Evolutionary conservation across 2,113 vertebrate species (phyloP).

Genomic region (Periophthalmus modestus): DNA sequence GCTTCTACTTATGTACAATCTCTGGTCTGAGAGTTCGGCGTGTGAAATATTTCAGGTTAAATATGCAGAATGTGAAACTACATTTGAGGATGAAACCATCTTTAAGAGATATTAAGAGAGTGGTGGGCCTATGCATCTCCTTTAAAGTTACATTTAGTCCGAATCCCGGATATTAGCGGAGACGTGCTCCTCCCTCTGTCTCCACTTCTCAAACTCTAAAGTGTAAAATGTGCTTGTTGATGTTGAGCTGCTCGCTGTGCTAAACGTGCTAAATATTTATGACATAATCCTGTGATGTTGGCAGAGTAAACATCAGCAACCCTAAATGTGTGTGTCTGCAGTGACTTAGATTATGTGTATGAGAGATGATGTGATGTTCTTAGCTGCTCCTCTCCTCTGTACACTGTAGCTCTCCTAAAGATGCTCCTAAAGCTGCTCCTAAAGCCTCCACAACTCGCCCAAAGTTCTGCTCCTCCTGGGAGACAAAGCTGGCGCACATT

Average conservation of each 20-base stretch:
- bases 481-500: slow-evolving; percentile 8
- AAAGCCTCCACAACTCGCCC: neutral
- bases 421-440: neutral
- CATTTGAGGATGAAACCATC: no score
- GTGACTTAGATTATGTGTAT: neutral
- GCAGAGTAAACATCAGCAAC: neutral
- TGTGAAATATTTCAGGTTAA: no score
- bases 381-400: neutral
- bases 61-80: no score
- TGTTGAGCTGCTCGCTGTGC: neutral
- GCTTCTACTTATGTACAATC: no score
- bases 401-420: slow-evolving; percentile 2
- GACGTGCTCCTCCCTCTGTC: neutral
- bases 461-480: neutral
- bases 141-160: neutral
- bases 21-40: no score
- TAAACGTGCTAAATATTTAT: slow-evolving; percentile 1
- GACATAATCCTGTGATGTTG: neutral
- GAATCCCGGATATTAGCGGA: neutral
- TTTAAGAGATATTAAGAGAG: neutral
- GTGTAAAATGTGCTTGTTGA: neutral
- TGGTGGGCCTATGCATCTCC: neutral
- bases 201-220: neutral
- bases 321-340: neutral
- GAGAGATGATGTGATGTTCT: neutral